A percentile compares a stretch with the other conserved stretches of the same genome.
Evolutionary conservation across 2,797 vertebrate genomes (phyloP).

Genomic region (Lophotriccus pileatus): DNA sequence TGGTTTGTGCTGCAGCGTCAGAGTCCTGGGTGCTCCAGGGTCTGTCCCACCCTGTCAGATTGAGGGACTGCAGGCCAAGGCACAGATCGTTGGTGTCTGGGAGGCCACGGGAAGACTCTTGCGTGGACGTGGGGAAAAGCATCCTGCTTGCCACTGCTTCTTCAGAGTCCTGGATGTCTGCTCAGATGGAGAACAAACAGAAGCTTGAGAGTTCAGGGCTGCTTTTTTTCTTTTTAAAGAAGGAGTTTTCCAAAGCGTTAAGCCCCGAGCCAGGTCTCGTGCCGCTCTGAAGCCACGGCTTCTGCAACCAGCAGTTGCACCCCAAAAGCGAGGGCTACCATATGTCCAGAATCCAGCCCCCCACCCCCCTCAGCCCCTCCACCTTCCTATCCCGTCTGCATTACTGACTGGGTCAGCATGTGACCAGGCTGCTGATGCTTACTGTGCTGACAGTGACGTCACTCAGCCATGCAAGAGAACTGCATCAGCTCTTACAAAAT

Average conservation of each 20-base stretch:
- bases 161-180: slow-evolving; percentile 89
- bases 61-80: slow-evolving; percentile 96
- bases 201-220: slow-evolving; percentile 67
- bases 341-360: slow-evolving; percentile 75
- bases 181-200: slow-evolving; percentile 74
- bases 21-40: slow-evolving; percentile 95
- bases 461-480: slow-evolving; percentile 84
- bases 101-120: slow-evolving; percentile 88
- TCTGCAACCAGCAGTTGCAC: slow-evolving; percentile 75
- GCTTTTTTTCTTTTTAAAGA: slow-evolving; percentile 30
- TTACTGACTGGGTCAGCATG: slow-evolving; percentile 96
- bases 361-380: slow-evolving; percentile 66
- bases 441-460: slow-evolving; percentile 96
- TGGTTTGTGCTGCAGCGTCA: slow-evolving; percentile 84
- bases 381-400: slow-evolving; percentile 85
- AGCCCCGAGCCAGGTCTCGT: slow-evolving; percentile 29
- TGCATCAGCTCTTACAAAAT: slow-evolving; percentile 77
- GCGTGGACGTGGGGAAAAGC: slow-evolving; percentile 91
- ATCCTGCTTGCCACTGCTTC: slow-evolving; percentile 90
- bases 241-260: slow-evolving; percentile 62
- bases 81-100: slow-evolving; percentile 90
- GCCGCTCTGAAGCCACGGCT: slow-evolving; percentile 46
- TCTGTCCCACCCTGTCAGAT: slow-evolving; percentile 93
- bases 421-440: slow-evolving; percentile 97
- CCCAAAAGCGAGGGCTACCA: slow-evolving; percentile 75